Evolutionary conservation across 2,888 invertebrate genomes (phyloP).

Genomic region (Doris montereyensis): DNA sequence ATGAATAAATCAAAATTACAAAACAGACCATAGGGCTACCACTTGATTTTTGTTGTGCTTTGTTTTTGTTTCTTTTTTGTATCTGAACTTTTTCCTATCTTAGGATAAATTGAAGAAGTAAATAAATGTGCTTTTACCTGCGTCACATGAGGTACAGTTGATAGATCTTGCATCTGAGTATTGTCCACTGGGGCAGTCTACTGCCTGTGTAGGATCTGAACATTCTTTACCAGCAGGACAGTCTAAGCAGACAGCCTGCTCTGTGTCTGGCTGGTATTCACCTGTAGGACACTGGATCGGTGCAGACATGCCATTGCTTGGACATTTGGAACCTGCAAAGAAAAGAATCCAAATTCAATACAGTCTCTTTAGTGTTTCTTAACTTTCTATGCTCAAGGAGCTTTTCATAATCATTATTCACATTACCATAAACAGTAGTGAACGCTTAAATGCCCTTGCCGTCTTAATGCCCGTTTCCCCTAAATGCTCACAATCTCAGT

Average conservation of each 20-base stretch:
- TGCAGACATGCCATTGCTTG: conserved; percentile 50
- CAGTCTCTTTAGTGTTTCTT: too few species aligned
- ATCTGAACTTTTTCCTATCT: not conserved
- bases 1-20: too few species aligned
- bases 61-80: not conserved
- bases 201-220: conserved; percentile 40
- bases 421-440: too few species aligned
- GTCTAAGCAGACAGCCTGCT: conserved; percentile 39
- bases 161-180: conserved; percentile 41
- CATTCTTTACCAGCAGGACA: conserved; percentile 55
- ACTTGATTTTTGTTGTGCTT: not conserved
- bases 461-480: too few species aligned
- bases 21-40: too few species aligned
- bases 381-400: too few species aligned
- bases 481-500: too few species aligned
- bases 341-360: not conserved
- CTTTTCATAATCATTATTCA: too few species aligned
- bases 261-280: conserved; percentile 39
- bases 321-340: conserved; percentile 63
- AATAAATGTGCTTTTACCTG: conserved; percentile 50
- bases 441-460: too few species aligned
- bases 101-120: too few species aligned
- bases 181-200: conserved; percentile 44
- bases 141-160: conserved; percentile 58
- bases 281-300: conserved; percentile 55